Evolutionary conservation across 2,113 vertebrate species (phyloP), one percentile per base, ranked within the genome.

Genomic region (Nyctereutes procyonoides): DNA sequence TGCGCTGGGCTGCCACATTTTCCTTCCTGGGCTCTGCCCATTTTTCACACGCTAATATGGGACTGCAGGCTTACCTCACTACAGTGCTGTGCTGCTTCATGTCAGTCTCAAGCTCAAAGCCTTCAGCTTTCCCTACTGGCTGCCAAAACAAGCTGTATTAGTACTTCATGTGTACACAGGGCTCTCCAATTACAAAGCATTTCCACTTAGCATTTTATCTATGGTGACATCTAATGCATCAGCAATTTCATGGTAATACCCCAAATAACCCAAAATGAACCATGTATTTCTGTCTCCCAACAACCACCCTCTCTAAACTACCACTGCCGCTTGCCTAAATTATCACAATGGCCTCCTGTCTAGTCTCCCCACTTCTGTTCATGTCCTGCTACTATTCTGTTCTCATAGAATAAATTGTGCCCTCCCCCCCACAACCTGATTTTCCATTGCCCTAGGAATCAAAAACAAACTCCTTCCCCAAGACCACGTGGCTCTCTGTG

Each of bases 201-300:
- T 97, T 92, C 73, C 71, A 60, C 32, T 80, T 86, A 22, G 26
- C 62, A 28, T 87, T 91, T 62, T 74, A 62, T 53, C 67, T 90
- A 48, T 35, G 19, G 16, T 90, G 63, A 71, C 53, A 38, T 77
- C 10, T 14, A 60, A 80, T 85, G 32, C 32, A 73, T 38, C 35
- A 71, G 84, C 15, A 38, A 65, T 81, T 65, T 76, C 71, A 48
- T 71, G 30, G 11, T 38, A 20, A 86, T 56, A 43, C 16, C n/a
- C 22, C 30, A 88, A 94, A 92, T 74, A 92, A 79, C 15, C 48
- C 22, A 80, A 53, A 90, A 69, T 62, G 13, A 79, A 6, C 14
- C 60, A 56, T 5, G 3, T 32, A 77, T 86, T 58, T 92, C 81
- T 63, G 55, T 89, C 48, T 79, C 38, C 56, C n/a, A 26, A 60